phyloP scores from a whole-genome alignment of 2,113 vertebrate species.

The Symphodus melops region DNA sequence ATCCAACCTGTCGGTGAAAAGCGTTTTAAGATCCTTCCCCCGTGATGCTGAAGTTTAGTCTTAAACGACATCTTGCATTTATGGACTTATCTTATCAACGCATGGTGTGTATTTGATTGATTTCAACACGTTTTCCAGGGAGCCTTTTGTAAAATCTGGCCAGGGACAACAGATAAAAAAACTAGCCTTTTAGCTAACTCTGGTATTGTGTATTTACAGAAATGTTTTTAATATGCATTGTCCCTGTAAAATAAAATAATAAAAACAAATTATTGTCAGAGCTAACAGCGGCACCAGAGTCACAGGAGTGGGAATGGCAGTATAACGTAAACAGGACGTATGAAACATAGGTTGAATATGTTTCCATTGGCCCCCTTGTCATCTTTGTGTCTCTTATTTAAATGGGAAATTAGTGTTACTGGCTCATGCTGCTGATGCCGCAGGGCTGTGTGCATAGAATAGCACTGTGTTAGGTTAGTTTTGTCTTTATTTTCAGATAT shows the following conservation, averaged over 20 bases:
- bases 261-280: conserved; percentile 52
- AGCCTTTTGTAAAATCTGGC: no score
- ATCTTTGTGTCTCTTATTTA: conserved; percentile 36
- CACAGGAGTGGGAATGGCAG: neutral
- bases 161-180: no score
- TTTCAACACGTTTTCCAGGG: no score
- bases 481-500: conserved; percentile 66
- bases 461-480: conserved; percentile 12
- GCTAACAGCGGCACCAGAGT: conserved; percentile 4
- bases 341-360: conserved; percentile 36
- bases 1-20: no score
- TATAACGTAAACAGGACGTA: conserved; percentile 26
- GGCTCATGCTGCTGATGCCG: conserved; percentile 44
- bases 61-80: no score
- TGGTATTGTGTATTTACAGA: no score
- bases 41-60: no score
- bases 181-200: no score
- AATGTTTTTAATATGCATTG: no score
- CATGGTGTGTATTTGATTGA: conserved; percentile 25
- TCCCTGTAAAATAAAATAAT: no score
- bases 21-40: no score
- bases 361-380: conserved; percentile 8
- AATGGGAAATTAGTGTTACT: conserved; percentile 51
- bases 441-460: conserved; percentile 60
- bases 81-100: neutral